phyloP scores from a whole-genome alignment of 2,797 vertebrate species.

The Liparis tanakae region DNA sequence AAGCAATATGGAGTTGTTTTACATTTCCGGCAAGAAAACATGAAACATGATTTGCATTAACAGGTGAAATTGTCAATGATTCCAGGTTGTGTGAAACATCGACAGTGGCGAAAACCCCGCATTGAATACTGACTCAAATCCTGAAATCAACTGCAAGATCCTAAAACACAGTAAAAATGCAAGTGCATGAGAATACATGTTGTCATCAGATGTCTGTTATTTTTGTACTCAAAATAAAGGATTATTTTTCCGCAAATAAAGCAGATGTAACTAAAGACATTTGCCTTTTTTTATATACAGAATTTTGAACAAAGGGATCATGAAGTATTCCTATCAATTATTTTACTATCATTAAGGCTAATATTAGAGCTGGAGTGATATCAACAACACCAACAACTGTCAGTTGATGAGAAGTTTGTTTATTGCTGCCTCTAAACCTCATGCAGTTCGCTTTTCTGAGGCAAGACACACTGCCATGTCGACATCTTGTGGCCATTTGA shows the following conservation, averaged over 20 bases:
- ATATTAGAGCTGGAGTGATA: neutral
- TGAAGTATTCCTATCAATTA: neutral
- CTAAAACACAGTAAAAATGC: conserved; percentile 64
- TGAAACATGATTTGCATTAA: neutral
- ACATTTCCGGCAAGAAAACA: neutral
- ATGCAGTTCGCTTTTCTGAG: neutral
- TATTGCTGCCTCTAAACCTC: neutral
- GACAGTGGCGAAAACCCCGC: conserved; percentile 9
- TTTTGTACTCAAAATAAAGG: conserved; percentile 84
- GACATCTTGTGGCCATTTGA: conserved; percentile 41
- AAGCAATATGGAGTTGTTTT: neutral
- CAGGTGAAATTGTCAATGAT: neutral
- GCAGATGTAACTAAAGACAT: conserved; percentile 67
- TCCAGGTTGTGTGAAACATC: conserved; percentile 21
- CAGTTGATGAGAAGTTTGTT: neutral
- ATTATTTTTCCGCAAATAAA: conserved; percentile 86
- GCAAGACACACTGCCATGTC: conserved; percentile 1
- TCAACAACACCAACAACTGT: neutral
- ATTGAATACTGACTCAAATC: conserved; percentile 26
- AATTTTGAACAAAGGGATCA: neutral
- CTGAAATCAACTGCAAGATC: conserved; percentile 53
- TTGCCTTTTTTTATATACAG: conserved; percentile 11
- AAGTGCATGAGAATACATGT: conserved; percentile 77
- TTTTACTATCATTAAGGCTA: neutral
- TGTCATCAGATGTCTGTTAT: conserved; percentile 81